These are phyloP conservation scores for Callospermophilus lateralis DNA, from an alignment of 2,113 vertebrate genomes.

Conservation along the genomic window DNA sequence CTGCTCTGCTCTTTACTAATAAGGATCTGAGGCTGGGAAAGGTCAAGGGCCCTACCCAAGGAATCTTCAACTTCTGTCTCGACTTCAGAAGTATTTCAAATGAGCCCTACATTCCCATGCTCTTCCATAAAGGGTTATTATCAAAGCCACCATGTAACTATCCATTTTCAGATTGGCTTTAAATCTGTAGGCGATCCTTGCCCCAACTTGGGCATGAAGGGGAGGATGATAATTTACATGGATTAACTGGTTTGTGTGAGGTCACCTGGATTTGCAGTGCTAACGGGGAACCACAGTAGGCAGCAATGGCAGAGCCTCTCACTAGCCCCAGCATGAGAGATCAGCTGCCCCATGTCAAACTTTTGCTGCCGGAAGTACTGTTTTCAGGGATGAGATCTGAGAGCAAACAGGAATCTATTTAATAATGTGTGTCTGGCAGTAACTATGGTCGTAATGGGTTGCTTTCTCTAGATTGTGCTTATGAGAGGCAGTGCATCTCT, in stretches of 20 bases:
- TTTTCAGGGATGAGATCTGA: slow-evolving; percentile 7
- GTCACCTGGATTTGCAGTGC: neutral
- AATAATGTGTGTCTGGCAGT: neutral
- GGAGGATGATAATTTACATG: neutral
- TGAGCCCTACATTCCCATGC: neutral
- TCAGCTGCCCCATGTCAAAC: neutral
- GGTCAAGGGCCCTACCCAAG: too few species aligned
- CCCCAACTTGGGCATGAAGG: neutral
- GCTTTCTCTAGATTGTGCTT: neutral
- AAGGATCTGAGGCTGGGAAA: neutral
- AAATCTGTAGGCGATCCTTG: neutral
- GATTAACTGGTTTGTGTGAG: neutral
- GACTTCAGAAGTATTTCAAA: neutral
- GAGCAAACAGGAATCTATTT: neutral
- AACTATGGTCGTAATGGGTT: neutral
- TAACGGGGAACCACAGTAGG: neutral
- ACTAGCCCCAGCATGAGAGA: neutral
- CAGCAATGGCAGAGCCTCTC: neutral
- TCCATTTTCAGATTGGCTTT: slow-evolving; percentile 1
- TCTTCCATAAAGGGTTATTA: neutral
- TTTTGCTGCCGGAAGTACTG: neutral
- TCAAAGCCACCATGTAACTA: neutral
- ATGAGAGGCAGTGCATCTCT: neutral
- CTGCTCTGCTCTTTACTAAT: neutral
- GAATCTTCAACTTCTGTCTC: neutral